Base-by-base conservation (phyloP, 2,888 invertebrate species). In the Thysanoteuthis rhombus region DNA sequence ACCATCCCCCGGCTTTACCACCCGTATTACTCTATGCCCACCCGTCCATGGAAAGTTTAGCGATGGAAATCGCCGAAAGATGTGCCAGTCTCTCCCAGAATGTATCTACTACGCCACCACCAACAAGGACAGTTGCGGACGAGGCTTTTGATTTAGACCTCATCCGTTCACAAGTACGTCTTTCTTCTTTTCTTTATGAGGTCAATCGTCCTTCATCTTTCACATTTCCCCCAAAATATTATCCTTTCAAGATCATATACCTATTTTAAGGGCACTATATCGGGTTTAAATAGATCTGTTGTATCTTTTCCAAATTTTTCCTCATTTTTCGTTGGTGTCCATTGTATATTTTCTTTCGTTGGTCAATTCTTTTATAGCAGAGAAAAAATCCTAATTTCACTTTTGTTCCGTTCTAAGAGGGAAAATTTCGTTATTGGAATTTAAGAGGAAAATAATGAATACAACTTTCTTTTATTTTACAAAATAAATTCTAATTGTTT, bases 11-110 rank as follows among this genome's bases (percentile, higher is more conserved):
- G 5, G 42, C n/a, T 40, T 36, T 93, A 8, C 93, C 93, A 36
- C 95, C 96, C 19, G 96, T 97, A 3, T 95, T 96, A 93, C 94
- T 97, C 90, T 97, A 96, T 94, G 96, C 96, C 19, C 97, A 97
- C 93, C 96, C 96, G 5, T 96, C 96, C 28, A 96, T 96, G 96
- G 95, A 95, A 38, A 94, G 94, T 12, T 94, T 97, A 91, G 97
- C 97, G 0, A 94, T 94, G 89, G 94, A 95, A 75, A 96, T 97
- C 90, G 96, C 95, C 0, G 94, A 95, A 8, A 94, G 94, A 52
- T 96, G 96, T 93, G 36, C 75, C n/a, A 58, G 58, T 58, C 75
- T 75, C n/a, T 75, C 75, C n/a, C n/a, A 75, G 58, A 58, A 58
- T 28, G 8, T 58, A 28, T 58, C 25, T 25, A 25, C 58, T 16